These are phyloP conservation scores for Calcarius lapponicus DNA, from an alignment of 2,797 vertebrate genomes.

Conservation along the genomic window DNA sequence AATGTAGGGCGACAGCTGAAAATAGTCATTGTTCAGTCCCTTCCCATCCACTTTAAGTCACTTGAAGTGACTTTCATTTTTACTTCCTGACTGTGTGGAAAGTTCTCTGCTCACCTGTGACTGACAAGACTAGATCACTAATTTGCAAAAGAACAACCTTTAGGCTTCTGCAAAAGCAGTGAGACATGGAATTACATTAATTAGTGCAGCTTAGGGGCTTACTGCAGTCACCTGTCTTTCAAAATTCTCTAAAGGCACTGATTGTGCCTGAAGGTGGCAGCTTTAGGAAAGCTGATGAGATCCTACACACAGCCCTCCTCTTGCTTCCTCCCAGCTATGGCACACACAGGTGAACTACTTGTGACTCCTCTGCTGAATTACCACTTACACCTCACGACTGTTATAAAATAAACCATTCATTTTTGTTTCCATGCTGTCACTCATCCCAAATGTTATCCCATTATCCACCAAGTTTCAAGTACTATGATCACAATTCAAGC, in stretches of 20 bases:
- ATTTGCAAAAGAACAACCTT: not conserved
- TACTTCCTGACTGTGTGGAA: not conserved
- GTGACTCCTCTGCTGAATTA: not conserved
- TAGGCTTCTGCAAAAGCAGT: not conserved
- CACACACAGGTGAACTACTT: not conserved
- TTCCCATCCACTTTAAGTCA: not conserved
- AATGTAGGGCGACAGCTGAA: not conserved
- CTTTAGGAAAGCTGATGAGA: not conserved
- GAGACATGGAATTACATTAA: not conserved
- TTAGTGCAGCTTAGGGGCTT: not conserved
- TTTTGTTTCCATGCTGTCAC: not conserved
- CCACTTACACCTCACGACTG: not conserved
- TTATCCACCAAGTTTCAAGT: not conserved
- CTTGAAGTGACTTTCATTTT: not conserved
- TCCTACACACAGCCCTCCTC: not conserved
- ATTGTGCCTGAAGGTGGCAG: not conserved
- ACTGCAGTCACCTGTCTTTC: not conserved
- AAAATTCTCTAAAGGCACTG: not conserved
- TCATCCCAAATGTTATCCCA: not conserved
- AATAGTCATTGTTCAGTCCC: not conserved
- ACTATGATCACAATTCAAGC: not conserved
- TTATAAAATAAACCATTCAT: not conserved
- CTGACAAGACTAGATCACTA: not conserved
- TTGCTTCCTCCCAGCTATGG: not conserved
- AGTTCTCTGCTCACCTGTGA: not conserved